These are phyloP conservation scores for Gymnodraco acuticeps DNA, from an alignment of 2,797 vertebrate genomes.

Conservation along the genomic window DNA sequence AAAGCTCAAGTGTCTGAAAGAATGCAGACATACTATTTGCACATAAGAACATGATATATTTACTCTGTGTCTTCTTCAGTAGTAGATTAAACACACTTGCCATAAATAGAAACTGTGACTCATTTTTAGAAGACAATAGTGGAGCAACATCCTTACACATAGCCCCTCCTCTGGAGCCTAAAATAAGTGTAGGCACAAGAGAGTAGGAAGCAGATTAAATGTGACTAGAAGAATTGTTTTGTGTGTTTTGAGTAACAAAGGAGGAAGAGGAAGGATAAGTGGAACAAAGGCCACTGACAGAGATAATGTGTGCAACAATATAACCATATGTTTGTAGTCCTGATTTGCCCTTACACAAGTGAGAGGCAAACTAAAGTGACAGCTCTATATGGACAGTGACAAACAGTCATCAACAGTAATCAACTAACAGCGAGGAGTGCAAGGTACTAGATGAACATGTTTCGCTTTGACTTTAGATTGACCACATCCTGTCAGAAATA, in stretches of 20 bases:
- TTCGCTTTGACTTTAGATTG: conserved; percentile 4
- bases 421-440: background rate
- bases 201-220: conserved; percentile 34
- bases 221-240: conserved; percentile 5
- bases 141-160: conserved; percentile 41
- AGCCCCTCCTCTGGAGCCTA: conserved; percentile 37
- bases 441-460: background rate
- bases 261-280: conserved; percentile 32
- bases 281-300: background rate
- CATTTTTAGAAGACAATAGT: conserved; percentile 49
- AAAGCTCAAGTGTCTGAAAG: conserved; percentile 18
- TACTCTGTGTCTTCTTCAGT: conserved; percentile 10
- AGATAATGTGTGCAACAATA: conserved; percentile 6
- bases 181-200: conserved; percentile 45
- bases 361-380: conserved; percentile 3
- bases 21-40: conserved; percentile 14
- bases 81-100: conserved; percentile 12
- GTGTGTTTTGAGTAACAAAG: conserved; percentile 17
- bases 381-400: background rate
- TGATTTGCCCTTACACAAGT: background rate
- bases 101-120: conserved; percentile 40
- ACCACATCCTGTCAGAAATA: conserved; percentile 27
- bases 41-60: conserved; percentile 7
- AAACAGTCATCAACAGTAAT: background rate
- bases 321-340: background rate